Percentiles rank a stretch among this genome's conserved stretches.
Conservation (phyloP, 2,113 vertebrate genomes). For the Pterocles burchelli region DNA sequence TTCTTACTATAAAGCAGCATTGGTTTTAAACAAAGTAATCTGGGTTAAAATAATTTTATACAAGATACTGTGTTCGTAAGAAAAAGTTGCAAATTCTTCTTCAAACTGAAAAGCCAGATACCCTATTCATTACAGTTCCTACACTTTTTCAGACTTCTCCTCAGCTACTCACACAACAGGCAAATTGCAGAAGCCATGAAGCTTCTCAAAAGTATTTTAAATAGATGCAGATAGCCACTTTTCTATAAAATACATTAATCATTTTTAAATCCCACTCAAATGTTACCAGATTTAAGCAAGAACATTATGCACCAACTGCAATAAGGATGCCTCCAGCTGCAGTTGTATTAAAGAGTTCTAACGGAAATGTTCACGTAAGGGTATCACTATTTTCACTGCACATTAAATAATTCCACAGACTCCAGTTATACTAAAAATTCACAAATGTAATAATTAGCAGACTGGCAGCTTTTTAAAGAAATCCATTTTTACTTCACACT, state of each 20-base stretch:
- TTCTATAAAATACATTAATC: not conserved
- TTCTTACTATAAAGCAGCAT: not conserved
- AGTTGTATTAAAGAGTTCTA: not conserved
- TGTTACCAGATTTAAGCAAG: not conserved
- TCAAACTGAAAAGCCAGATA: not conserved
- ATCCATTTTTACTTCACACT: not conserved
- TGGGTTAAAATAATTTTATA: not conserved
- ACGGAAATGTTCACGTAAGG: not conserved
- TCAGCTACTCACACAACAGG: not conserved
- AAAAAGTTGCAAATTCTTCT: not conserved
- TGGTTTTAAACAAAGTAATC: not conserved
- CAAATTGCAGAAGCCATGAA: not conserved
- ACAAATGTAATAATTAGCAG: not conserved
- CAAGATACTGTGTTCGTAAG: fast-evolving
- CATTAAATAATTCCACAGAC: not conserved
- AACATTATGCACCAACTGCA: not conserved
- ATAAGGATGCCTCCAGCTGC: not conserved
- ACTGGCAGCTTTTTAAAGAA: not conserved
- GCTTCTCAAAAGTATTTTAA: not conserved
- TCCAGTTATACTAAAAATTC: not conserved
- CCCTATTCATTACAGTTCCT: not conserved
- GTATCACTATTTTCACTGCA: not conserved
- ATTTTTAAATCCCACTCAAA: not conserved
- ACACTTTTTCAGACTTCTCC: not conserved
- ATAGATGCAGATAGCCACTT: not conserved